Base-by-base conservation (phyloP, 1,140 invertebrate genomes). In the Anadara kagoshimensis region DNA sequence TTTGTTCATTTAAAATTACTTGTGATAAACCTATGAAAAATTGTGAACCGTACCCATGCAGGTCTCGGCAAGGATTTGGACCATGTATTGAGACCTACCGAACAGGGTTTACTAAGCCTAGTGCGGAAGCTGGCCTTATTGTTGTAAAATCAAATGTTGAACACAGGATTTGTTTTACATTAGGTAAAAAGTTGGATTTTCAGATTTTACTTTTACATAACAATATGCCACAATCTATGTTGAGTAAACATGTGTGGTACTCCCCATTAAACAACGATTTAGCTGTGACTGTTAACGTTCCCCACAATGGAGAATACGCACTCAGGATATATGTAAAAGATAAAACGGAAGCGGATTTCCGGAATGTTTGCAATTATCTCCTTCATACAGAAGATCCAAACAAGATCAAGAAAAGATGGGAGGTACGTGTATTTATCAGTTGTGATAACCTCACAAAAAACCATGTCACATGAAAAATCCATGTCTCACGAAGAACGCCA, bases 311-410 rank as follows among this genome's bases (percentile, higher is more conserved):
- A 14, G 71, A 73, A 26, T 73, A 73, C 36, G 71, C 63, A 10
- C 36, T 73, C 3, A 53, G 58, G 43, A 66, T 73, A 51, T 29
- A 66, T 16, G 45, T 63, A 12, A 62, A 49, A 12, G 69, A 72
- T 44, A 61, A 47, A 58, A 62, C 63, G 0, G 24, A 47, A 22
- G 56, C 16, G 24, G 45, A 45, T 16, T 57, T 41, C 45, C 58
- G 18, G 26, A 73, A 73, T 59, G 64, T 54, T 3, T 73, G 71
- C 20, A 73, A 73, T 56, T 73, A 73, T 54, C 64, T 73, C 20
- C 24, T 73, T 45, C 41, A 63, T 0, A 18, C 56, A 20, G 64
- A 67, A 18, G 41, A 73, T 18, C 26, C 49, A 16, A 51, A 58
- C 14, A 58, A 67, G 44, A 73, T 44, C 44, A 51, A 41, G 22